Base-by-base conservation (phyloP, 2,113 vertebrate genomes). In the Nanorana parkeri region DNA sequence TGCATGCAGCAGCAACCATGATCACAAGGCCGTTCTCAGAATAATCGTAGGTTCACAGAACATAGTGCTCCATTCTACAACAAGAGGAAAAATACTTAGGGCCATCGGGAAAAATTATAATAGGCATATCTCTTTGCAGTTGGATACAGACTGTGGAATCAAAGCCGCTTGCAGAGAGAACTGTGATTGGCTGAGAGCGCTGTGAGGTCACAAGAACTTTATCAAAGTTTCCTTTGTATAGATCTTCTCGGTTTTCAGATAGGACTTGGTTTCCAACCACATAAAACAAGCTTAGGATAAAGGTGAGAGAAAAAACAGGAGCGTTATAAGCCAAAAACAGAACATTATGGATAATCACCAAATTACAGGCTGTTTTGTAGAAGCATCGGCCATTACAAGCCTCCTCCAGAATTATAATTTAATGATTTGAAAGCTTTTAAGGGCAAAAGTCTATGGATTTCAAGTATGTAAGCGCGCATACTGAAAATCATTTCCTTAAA, bases 1-100 rank as follows among this genome's bases (percentile, higher is more conserved):
- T n/a, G 23, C 2, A 55, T 26, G 32, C 6, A 26, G 21, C 17
- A 13, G 72, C 8, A 36, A 20, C 54, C 54, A 36, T 74, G 54
- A 32, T 29, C 5, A 0, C 54, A 58, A 41, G 20, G 6, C 13
- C 36, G 11, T 6, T 36, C 28, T 41, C 28, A 5, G 19, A 16
- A 75, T 60, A 58, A 75, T 75, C 29, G 17, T 3, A 58, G 71
- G 54, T 56, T 73, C 29, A n/a, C 41, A 55, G 68, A 47, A 55
- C 24, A 28, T 3, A 26, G 24, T 29, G 52, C 51, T 55, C 23
- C 11, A 56, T 72, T 56, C 51, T 55, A 28, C 26, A 55, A 54
- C 24, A 56, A 2, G 24, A 56, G 26, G n/a, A 29, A 29, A 56
- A 72, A 54, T 13, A 56, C 0, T 11, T 47, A 55, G 19, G 24